These are phyloP conservation scores for Sinocyclocheilus rhinocerous DNA, from an alignment of 2,113 vertebrate species.

Conservation along the genomic window DNA sequence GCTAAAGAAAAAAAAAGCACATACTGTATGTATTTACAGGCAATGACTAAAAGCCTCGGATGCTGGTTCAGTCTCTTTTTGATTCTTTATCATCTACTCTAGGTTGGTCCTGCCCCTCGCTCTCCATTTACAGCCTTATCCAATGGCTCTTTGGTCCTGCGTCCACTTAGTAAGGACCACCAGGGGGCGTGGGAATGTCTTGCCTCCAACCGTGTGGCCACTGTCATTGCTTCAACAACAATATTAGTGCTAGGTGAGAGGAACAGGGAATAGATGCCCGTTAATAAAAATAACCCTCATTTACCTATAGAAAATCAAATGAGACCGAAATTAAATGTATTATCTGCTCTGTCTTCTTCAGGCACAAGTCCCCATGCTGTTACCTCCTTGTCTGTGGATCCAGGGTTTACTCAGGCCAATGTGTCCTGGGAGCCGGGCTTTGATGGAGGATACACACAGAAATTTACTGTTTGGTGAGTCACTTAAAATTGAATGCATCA, in stretches of 20 bases:
- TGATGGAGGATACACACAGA: constrained; percentile 92
- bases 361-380: constrained; percentile 92
- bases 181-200: constrained; percentile 89
- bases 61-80: neutral
- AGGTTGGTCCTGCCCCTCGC: constrained; percentile 76
- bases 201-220: constrained; percentile 86
- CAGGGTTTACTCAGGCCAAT: constrained; percentile 82
- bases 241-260: constrained; percentile 88
- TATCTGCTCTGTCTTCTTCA: constrained; percentile 57
- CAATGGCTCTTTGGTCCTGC: constrained; percentile 86
- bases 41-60: neutral
- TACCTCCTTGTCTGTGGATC: constrained; percentile 78
- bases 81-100: neutral
- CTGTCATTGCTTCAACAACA: constrained; percentile 76
- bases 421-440: constrained; percentile 93
- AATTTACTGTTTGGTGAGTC: constrained; percentile 93
- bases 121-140: constrained; percentile 73
- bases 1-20: neutral
- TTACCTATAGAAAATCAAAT: neutral
- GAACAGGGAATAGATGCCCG: neutral
- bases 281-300: neutral
- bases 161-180: constrained; percentile 85
- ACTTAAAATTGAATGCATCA: too few relatives aligned
- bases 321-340: neutral
- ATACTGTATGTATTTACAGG: neutral